Conservation (phyloP, 2,888 invertebrate genomes). For the Apomyelois bistriatella region DNA sequence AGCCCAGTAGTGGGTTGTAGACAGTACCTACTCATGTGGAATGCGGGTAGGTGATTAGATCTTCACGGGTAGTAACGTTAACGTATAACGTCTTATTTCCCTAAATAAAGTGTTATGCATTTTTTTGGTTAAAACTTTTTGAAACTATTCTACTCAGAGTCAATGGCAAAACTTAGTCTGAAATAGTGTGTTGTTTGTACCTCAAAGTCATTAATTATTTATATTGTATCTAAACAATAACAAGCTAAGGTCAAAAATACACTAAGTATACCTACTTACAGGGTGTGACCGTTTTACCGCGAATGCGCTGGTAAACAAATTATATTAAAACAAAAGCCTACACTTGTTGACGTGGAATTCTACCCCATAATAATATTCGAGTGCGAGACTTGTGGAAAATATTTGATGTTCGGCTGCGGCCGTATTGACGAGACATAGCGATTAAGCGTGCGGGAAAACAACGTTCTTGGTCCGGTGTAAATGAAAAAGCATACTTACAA, state of each 20-base stretch:
- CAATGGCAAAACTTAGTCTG: too few species aligned
- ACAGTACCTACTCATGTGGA: too few species aligned
- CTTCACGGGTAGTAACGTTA: background rate
- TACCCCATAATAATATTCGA: conserved; percentile 36
- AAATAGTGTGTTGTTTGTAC: too few species aligned
- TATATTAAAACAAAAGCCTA: conserved; percentile 28
- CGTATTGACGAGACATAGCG: background rate
- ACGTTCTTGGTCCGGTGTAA: too few species aligned
- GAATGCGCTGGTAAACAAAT: conserved; percentile 10
- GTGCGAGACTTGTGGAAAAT: conserved; percentile 36
- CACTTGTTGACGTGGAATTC: conserved; percentile 26
- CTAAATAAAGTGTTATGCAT: too few species aligned
- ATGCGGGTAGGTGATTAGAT: conserved; percentile 16
- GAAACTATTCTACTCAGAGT: too few species aligned
- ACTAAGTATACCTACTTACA: background rate
- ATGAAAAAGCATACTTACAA: too few species aligned
- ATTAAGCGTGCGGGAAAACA: background rate
- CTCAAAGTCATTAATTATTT: too few species aligned
- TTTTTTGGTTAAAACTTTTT: too few species aligned
- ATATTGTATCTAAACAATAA: too few species aligned
- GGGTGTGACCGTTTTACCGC: conserved; percentile 3
- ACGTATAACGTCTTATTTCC: background rate
- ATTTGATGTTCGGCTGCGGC: conserved; percentile 38
- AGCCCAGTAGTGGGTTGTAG: too few species aligned
- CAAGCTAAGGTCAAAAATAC: background rate